Evolutionary conservation across 2,113 vertebrate genomes (phyloP).

Genomic region (Bubalus kerabau): DNA sequence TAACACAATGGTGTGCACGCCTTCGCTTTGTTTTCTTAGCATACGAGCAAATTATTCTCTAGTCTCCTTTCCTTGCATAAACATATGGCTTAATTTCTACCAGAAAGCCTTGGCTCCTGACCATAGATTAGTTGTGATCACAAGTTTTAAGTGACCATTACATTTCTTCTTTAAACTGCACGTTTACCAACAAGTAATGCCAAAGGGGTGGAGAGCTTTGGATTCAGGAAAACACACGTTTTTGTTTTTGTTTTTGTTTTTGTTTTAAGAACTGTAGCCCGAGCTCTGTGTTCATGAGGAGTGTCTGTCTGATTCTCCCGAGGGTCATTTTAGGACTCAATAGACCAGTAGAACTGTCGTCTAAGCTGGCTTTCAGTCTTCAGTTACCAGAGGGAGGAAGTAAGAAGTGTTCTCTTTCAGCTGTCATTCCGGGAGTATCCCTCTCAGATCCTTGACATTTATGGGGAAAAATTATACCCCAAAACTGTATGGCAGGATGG

Average conservation of each 20-base stretch:
- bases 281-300: not conserved
- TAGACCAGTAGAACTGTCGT: not conserved
- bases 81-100: constrained; percentile 25
- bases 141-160: not conserved
- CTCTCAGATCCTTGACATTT: constrained; percentile 16
- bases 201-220: not conserved
- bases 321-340: not conserved
- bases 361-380: not conserved
- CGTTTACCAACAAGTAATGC: not conserved
- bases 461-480: not conserved
- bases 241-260: no score
- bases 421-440: not conserved
- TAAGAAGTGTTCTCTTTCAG: not conserved
- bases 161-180: not conserved
- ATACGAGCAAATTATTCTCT: not conserved
- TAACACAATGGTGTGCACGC: not conserved
- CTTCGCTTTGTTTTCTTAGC: not conserved
- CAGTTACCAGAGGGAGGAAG: not conserved
- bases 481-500: not conserved
- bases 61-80: not conserved
- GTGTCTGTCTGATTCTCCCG: not conserved
- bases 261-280: not conserved
- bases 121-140: not conserved
- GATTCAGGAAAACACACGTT: not conserved
- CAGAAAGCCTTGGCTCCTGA: not conserved